Percentiles rank a stretch among this genome's conserved stretches.
Evolutionary conservation across 2,888 invertebrate species (phyloP).

Genomic region (Sisyra terminalis): DNA sequence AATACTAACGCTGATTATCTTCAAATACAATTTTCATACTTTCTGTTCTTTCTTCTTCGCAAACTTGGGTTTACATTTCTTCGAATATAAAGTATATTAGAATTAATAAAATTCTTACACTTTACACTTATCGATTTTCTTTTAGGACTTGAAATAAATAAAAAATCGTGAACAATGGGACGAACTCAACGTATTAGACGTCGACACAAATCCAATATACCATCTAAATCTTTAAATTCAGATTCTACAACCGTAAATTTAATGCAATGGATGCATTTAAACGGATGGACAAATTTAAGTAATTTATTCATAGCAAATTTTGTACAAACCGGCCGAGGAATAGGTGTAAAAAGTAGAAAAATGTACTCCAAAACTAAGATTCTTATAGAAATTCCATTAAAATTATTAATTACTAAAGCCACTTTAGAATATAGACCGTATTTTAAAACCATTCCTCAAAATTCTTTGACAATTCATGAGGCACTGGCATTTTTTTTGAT

Average conservation of each 20-base stretch:
- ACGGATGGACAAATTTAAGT: slow-evolving; percentile 38
- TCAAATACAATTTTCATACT: too few relatives aligned
- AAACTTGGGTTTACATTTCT: too few relatives aligned
- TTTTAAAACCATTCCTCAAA: too few relatives aligned
- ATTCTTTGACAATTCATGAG: slow-evolving; percentile 40
- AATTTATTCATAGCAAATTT: slow-evolving; percentile 41
- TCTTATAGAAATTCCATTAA: slow-evolving; percentile 40
- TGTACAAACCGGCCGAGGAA: slow-evolving; percentile 53
- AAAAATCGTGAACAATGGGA: slow-evolving; percentile 33
- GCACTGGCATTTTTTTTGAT: slow-evolving; percentile 57
- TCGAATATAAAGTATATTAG: too few relatives aligned
- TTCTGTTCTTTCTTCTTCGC: too few relatives aligned
- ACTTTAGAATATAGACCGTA: slow-evolving; percentile 21
- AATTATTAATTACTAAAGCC: slow-evolving; percentile 38
- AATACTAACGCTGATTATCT: too few relatives aligned
- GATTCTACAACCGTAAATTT: slow-evolving; percentile 29
- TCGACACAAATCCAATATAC: slow-evolving; percentile 18
- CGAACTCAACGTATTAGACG: slow-evolving; percentile 30
- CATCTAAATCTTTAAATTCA: slow-evolving; percentile 19
- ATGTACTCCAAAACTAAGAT: slow-evolving; percentile 33
- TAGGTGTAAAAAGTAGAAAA: slow-evolving; percentile 45
- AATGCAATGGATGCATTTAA: slow-evolving; percentile 34
- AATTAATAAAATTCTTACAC: too few relatives aligned
- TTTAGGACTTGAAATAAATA: not conserved
- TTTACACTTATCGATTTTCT: not conserved